Percentiles rank a stretch among this genome's conserved stretches.
These are phyloP conservation scores for Oryctes rhinoceros DNA, from an alignment of 1,140 invertebrate genomes.

Conservation along the genomic window DNA sequence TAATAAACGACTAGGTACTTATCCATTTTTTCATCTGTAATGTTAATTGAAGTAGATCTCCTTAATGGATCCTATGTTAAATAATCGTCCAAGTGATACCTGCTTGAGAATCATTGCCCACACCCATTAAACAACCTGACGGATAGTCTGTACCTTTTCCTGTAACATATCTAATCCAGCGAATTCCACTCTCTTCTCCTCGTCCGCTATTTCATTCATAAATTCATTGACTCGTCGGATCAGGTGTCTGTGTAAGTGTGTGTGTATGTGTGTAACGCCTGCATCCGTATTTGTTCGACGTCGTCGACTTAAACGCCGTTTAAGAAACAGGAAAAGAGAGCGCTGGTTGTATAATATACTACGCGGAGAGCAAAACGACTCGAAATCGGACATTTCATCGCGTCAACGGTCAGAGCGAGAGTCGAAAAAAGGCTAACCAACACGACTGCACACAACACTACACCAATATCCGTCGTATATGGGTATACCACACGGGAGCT, in stretches of 20 bases:
- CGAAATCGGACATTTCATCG: conserved; percentile 28
- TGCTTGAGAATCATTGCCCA: background rate
- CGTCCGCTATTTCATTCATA: conserved; percentile 26
- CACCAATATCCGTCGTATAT: background rate
- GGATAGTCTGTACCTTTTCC: conserved; percentile 26
- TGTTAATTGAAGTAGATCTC: too few relatives aligned
- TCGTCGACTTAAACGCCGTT: background rate
- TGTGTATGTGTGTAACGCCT: background rate
- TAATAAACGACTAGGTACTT: too few relatives aligned
- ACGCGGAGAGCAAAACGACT: conserved; percentile 2
- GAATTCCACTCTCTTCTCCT: conserved; percentile 24
- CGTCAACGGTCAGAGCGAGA: background rate
- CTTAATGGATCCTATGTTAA: too few relatives aligned
- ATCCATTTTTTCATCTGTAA: too few relatives aligned
- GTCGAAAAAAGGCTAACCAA: background rate
- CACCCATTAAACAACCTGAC: background rate
- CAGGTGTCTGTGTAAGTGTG: background rate
- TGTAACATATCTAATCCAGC: conserved; percentile 13
- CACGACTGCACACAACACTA: background rate
- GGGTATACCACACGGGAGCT: background rate
- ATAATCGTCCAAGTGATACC: too few relatives aligned
- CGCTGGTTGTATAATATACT: background rate
- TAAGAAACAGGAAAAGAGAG: conserved; percentile 10
- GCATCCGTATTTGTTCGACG: conserved; percentile 20
- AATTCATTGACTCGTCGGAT: conserved; percentile 31